Base-by-base conservation (phyloP, 1,140 invertebrate genomes). In the Hycleus cichorii region DNA sequence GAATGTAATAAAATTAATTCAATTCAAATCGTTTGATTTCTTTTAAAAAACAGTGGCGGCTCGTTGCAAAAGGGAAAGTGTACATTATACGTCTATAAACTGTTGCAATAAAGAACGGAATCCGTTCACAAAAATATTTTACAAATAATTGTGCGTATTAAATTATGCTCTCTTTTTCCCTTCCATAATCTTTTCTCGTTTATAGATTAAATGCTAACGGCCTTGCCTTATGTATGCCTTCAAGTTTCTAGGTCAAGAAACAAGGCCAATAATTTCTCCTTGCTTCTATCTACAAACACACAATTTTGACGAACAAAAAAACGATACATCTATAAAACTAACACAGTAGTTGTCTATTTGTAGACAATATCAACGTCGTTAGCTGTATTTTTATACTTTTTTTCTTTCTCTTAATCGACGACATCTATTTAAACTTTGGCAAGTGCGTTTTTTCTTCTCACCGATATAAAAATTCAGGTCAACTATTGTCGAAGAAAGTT, bases 231-330 rank as follows among this genome's bases (percentile, higher is more conserved):
- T 67, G 67, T 70, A 63, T 70, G 69, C 64, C 66, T 70, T 63
- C 58, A 58, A 64, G 64, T 72, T 72, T 72, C 68, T 72, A 71
- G 70, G 70, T 72, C 69, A 72, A 69, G 68, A 68, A 72, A 71
- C 70, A 72, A 72, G 70, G 70, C 63, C 69, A 68, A 64, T 64
- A 72, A 69, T 72, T 72, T 72, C 70, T 72, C 70, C 68, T 68
- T 59, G 61, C 54, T 54, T 60, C 47, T 32, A 32, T 32, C 32
- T 32, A 32, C 7, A 57, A 59, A 58, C 57, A 50, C 9, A 40
- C 47, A 57, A 10, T 32, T 32, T 18, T 18, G 18, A 18, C 18
- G 32, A 7, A 32, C 4, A 32, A 7, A 32, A 38, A 11, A 45
- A 39, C 40, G 32, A 50, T 39, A 42, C 39, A 51, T 46, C 11